These are phyloP conservation scores for Cerastis rubricosa DNA, from an alignment of 2,888 invertebrate species.

Conservation along the genomic window DNA sequence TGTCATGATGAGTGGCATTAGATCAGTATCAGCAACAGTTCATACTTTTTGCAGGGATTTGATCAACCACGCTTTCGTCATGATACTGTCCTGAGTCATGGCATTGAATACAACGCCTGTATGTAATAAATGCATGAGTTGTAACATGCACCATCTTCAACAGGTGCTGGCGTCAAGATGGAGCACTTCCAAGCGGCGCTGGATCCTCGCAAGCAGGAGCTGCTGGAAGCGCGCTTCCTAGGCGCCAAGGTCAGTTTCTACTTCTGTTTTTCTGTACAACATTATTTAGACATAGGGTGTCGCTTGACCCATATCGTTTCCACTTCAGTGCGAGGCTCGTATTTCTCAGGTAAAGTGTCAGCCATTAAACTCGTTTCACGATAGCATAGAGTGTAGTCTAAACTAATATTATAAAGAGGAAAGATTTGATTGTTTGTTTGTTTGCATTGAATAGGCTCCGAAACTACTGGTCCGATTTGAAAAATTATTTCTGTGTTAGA, in stretches of 20 bases:
- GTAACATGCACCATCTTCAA: conserved; percentile 73
- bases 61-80: neutral
- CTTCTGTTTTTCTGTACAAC: conserved; percentile 27
- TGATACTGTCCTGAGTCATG: conserved; percentile 5
- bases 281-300: conserved; percentile 19
- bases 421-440: too few relatives aligned
- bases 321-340: conserved; percentile 32
- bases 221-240: conserved; percentile 99
- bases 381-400: conserved; percentile 4
- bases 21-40: neutral
- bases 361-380: conserved; percentile 38
- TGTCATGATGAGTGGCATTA: neutral
- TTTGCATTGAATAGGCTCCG: too few relatives aligned
- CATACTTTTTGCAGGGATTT: conserved; percentile 12
- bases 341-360: conserved; percentile 39
- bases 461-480: too few relatives aligned
- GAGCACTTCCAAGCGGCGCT: conserved; percentile 99
- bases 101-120: conserved; percentile 47
- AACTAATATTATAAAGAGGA: too few relatives aligned
- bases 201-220: conserved; percentile 99
- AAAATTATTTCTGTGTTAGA: too few relatives aligned
- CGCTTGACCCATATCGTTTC: conserved; percentile 28
- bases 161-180: conserved; percentile 98
- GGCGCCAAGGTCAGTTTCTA: conserved; percentile 96
- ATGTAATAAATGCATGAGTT: conserved; percentile 54